phyloP scores from a whole-genome alignment of 2,888 invertebrate genomes.

The Fabriciana adippe region DNA sequence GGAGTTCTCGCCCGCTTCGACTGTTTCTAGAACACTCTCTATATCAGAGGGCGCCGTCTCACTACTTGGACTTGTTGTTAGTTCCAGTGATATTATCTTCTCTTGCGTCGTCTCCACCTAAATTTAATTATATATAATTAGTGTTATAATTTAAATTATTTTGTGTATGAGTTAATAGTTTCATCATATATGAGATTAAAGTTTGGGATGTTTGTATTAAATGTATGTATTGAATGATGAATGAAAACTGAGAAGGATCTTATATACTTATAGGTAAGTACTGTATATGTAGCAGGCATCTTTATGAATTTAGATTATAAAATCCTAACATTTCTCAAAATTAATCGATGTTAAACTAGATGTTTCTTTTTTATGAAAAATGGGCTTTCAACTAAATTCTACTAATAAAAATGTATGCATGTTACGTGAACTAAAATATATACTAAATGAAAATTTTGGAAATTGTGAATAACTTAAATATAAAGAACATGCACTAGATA shows the following conservation, averaged over 20 bases:
- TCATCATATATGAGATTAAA: background rate
- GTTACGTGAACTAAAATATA: background rate
- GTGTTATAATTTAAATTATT: background rate
- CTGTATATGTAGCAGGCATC: no score
- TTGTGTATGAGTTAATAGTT: conserved; percentile 3
- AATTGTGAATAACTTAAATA: conserved; percentile 1
- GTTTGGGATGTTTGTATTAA: conserved; percentile 1
- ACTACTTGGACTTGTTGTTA: conserved; percentile 85
- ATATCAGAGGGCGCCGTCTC: conserved; percentile 79
- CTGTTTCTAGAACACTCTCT: conserved; percentile 65
- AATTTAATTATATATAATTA: conserved; percentile 12
- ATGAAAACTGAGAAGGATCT: background rate
- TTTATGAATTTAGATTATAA: no score
- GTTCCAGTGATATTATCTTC: conserved; percentile 94
- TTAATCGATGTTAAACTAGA: no score
- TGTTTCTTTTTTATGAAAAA: no score
- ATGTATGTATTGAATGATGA: background rate
- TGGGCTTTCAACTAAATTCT: no score
- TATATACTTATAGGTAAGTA: background rate
- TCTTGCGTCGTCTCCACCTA: conserved; percentile 95
- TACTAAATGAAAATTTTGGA: background rate
- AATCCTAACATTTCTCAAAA: no score
- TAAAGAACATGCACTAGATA: conserved; percentile 17
- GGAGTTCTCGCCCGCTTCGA: conserved; percentile 73
- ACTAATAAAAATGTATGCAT: background rate